Conservation (phyloP, 2,797 vertebrate species). For the Leontopithecus rosalia region DNA sequence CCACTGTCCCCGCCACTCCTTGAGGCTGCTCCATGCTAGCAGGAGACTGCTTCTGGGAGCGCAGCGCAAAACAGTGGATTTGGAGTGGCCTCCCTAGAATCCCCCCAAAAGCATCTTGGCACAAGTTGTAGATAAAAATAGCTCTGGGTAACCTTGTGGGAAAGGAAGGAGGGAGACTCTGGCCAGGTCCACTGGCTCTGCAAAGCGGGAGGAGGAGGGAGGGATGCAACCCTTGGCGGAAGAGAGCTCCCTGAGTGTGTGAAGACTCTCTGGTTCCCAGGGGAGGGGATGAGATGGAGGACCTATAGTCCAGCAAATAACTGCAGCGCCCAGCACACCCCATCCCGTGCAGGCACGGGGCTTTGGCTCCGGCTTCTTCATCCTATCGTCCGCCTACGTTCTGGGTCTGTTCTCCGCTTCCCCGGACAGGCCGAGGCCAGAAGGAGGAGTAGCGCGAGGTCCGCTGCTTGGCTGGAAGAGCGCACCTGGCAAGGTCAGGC, state of each 20-base stretch:
- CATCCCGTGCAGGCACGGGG: neutral
- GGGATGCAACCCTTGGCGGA: neutral
- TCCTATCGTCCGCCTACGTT: neutral
- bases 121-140: conserved; percentile 64
- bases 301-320: rapidly evolving
- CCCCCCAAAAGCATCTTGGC: neutral
- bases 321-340: neutral
- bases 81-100: neutral
- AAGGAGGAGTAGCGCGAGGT: neutral
- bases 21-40: neutral
- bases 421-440: neutral
- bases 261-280: neutral
- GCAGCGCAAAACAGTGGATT: neutral
- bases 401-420: neutral
- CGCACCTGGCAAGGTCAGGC: neutral
- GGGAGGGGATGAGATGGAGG: neutral
- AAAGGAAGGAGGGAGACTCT: conserved; percentile 37
- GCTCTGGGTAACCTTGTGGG: neutral
- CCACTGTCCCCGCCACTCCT: neutral
- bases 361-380: rapidly evolving
- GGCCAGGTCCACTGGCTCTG: neutral
- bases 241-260: neutral
- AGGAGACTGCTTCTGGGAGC: neutral
- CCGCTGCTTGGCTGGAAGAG: rapidly evolving
- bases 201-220: neutral